Percentiles rank a stretch among this genome's conserved stretches.
Conservation (phyloP, 2,113 vertebrate species). For the Prinia subflava region DNA sequence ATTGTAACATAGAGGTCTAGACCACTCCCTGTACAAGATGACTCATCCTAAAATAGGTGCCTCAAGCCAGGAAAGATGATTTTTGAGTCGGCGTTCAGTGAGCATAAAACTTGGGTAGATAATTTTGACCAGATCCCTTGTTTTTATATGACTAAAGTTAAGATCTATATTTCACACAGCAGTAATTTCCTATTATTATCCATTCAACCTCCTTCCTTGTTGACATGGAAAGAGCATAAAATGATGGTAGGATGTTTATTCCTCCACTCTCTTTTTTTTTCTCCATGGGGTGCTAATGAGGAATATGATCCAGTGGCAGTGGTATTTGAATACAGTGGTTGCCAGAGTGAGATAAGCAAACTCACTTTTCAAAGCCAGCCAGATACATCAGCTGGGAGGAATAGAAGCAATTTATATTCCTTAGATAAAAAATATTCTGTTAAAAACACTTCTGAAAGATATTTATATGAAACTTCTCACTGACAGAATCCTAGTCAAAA, state of each 20-base stretch:
- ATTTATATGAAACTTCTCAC: constrained; percentile 48
- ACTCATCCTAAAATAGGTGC: not conserved
- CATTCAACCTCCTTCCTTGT: not conserved
- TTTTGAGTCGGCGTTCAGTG: not conserved
- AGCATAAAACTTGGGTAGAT: not conserved
- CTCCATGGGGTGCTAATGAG: not conserved
- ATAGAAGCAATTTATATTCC: constrained; percentile 38
- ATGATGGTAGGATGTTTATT: not conserved
- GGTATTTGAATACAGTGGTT: not conserved
- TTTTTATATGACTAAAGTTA: not conserved
- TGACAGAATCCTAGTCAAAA: constrained; percentile 54
- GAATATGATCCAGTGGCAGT: not conserved
- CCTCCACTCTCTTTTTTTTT: not conserved
- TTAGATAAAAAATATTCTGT: constrained; percentile 55
- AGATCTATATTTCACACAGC: not conserved
- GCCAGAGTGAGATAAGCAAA: not conserved
- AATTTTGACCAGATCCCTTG: not conserved
- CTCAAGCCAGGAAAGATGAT: not conserved
- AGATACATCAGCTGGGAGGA: constrained; percentile 7
- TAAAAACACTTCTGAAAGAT: constrained; percentile 48
- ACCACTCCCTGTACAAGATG: not conserved
- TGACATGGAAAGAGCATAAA: not conserved
- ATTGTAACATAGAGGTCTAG: not conserved
- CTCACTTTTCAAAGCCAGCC: not conserved
- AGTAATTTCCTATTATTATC: not conserved